Base-by-base conservation (phyloP, 1,140 invertebrate species). In the Leptinotarsa texana region DNA sequence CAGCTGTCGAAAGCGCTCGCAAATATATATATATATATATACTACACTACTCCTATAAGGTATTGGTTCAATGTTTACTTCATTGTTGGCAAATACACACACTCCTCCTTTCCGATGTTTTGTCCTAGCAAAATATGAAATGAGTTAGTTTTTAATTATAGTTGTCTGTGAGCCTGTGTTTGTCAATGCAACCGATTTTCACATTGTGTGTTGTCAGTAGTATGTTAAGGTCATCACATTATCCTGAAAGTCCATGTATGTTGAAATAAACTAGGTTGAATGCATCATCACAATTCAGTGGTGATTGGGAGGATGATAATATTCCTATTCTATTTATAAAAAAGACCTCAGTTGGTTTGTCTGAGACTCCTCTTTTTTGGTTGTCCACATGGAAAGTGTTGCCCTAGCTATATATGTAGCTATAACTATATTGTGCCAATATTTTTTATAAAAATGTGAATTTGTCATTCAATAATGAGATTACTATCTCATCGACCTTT, bases 221-320 rank as follows among this genome's bases (percentile, higher is more conserved):
- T 65, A 65, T 65, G 18, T 65, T 15, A 65, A 65, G 63, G 49
- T 51, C 49, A 65, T 65, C 63, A 65, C 24, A 65, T 65, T 65
- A 24, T 65, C 63, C 18, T n/a, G 63, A 65, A 21, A 65, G 63
- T 65, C 63, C 63, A 13, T 65, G 63, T 24, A 65, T 22, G 24
- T 65, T 65, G 24, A 65, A 65, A 65, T 65, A 0, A 65, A 24
- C 63, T 65, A 65, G 63, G 27, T 24, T 65, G 63, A 65, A 21
- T 65, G 63, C 63, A 21, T 65, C 63, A 65, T 65, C 63, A 65
- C 63, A 22, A 65, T 65, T 65, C 18, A 65, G 18, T 65, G 63
- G 63, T 21, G 63, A 15, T 65, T 65, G 21, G 63, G 63, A 65
- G 18, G 63, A 15, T 65, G 63, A 65, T 17, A 51, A 51, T 65